Base-by-base conservation (phyloP, 2,797 vertebrate genomes). In the Ciconia nigra region DNA sequence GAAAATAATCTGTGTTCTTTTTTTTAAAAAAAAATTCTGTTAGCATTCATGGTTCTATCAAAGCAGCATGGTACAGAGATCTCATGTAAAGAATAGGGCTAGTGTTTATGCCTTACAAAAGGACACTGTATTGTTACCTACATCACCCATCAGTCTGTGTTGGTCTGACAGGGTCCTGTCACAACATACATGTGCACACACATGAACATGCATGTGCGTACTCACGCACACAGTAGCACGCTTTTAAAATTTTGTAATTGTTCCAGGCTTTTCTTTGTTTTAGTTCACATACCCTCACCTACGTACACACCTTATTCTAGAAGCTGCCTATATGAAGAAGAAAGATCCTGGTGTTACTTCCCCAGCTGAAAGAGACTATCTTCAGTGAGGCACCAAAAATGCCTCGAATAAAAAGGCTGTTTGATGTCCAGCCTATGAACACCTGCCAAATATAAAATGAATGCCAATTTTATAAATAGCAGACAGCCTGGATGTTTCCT, bases 361-460 rank as follows among this genome's bases (percentile, higher is more conserved):
- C 29, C n/a, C 39, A 77, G 11, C 54, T 69, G 49, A 59, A 83
- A 93, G 37, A 18, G 41, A 35, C 42, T 31, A 6, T 54, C 46
- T 69, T 74, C 51, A 76, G n/a, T 33, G 58, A 62, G 25, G 42
- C 33, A 74, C 42, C 42, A 78, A 81, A 54, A 89, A 28, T 51
- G 11, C n/a, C 57, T 37, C 1, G 0, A 90, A 71, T 46, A 35
- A 74, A 91, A 90, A 83, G 28, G 39, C 35, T 55, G 16, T 70
- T 89, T 85, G 69, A 65, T 76, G 54, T 66, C 79, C 47, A 52
- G 25, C 46, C 46, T 66, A 42, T 57, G 39, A 83, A 52, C 51
- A 66, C 51, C 35, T 84, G 83, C 78, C 83, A 94, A 92, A 77
- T 51, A 67, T 5, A 57, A 87, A 93, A 79, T 9, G 5, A 93